Base-by-base conservation (phyloP, 2,113 vertebrate genomes). In the Heterotilapia buettikoferi region DNA sequence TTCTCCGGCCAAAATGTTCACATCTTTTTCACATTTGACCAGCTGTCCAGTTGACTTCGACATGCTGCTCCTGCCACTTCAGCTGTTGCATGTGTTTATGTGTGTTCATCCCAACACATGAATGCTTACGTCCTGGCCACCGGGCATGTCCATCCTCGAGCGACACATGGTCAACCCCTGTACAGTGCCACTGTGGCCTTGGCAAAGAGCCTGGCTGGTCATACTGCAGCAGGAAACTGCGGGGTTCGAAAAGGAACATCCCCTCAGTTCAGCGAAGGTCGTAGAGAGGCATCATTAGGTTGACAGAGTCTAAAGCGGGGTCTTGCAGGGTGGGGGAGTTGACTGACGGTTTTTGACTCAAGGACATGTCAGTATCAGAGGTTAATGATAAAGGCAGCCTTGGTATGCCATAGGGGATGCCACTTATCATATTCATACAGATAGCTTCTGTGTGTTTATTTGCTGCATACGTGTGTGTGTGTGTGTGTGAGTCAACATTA, bases 371-470 rank as follows among this genome's bases (percentile, higher is more conserved):
- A 19, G 86, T 90, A 93, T 88, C 92, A 90, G 91, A 93, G 95
- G 95, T 96, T 96, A 96, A 96, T 94, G 93, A 91, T 78, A 50
- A 86, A 88, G 86, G 87, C 88, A 92, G 90, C 95, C 95, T 95
- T 92, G 93, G 86, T 80, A 31, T 38, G 81, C 92, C 68, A 36
- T 79, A 85, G 91, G 91, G 84, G 61, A 80, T 78, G 89, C 88
- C 87, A 93, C 94, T 93, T 92, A 91, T 94, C 93, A 94, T 88
- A 87, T 88, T 89, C 86, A 90, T 92, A 92, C 86, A 79, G 80
- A 90, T 73, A 86, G 82, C 21, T 16, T 86, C n/a, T 76, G 50
- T 85, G 76, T 45, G 53, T 33, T 61, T 61, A 18, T 76, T 59
- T 56, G 66, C 33, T 73, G 57, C 4, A 13, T 63, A 52, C n/a